These are phyloP conservation scores for Anguilla japonica DNA, from an alignment of 2,113 vertebrate genomes.

Conservation along the genomic window DNA sequence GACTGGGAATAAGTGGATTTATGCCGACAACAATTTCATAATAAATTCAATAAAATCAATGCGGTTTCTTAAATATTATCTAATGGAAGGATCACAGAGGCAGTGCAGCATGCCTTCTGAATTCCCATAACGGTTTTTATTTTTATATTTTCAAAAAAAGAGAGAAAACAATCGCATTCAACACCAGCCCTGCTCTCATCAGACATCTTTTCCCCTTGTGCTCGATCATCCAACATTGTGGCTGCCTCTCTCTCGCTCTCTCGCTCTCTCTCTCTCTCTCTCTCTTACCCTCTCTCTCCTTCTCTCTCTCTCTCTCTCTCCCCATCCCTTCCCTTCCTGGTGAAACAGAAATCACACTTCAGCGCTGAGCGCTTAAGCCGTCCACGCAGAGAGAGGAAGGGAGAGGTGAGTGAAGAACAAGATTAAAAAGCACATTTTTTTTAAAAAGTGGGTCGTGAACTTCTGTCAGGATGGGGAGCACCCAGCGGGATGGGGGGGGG, in stretches of 20 bases:
- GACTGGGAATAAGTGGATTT: neutral
- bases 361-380: neutral
- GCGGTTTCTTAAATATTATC: too few relatives aligned
- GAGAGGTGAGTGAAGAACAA: neutral
- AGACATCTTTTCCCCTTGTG: neutral
- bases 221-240: neutral
- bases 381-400: neutral
- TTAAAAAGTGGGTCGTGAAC: neutral
- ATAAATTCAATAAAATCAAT: too few relatives aligned
- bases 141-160: neutral
- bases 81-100: too few relatives aligned
- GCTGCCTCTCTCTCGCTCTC: too few relatives aligned
- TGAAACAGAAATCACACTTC: neutral
- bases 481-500: neutral
- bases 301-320: neutral
- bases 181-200: neutral
- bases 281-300: too few relatives aligned
- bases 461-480: neutral
- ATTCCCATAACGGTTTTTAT: neutral
- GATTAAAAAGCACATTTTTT: neutral
- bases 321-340: too few relatives aligned
- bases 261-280: too few relatives aligned
- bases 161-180: neutral
- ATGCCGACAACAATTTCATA: neutral
- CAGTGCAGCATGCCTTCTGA: too few relatives aligned